Percentiles rank a stretch among this genome's conserved stretches.
Conservation (phyloP, 2,113 vertebrate species). For the Oreochromis aureus region DNA sequence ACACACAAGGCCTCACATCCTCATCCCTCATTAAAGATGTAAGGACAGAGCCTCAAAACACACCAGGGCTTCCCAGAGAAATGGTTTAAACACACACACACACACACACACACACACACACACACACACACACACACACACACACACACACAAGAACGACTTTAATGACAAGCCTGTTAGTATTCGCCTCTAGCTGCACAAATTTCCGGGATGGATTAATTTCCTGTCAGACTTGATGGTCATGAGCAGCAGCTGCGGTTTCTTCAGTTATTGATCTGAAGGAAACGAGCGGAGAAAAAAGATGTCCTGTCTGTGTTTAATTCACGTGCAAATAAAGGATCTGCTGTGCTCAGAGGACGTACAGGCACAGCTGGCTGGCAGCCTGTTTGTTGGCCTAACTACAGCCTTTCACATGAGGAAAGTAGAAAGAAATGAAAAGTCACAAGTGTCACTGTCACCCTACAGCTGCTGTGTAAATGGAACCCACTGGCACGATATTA, state of each 20-base stretch:
- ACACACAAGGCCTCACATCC: background rate
- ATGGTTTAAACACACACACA: background rate
- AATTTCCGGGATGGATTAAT: background rate
- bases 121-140: background rate
- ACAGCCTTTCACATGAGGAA: background rate
- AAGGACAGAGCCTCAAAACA: background rate
- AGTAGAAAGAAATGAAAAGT: background rate
- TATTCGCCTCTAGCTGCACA: background rate
- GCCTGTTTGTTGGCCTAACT: background rate
- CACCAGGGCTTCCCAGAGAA: background rate
- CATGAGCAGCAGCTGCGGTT: conserved; percentile 8
- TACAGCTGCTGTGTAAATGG: conserved; percentile 29
- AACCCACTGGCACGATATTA: background rate
- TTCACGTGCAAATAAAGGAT: conserved; percentile 4
- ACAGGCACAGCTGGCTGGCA: conserved; percentile 10
- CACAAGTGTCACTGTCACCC: background rate
- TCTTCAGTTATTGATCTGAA: background rate
- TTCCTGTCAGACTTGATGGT: background rate
- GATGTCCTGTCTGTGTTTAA: background rate
- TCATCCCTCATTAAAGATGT: background rate
- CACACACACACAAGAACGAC: background rate
- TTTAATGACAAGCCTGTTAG: background rate
- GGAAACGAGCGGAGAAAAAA: background rate
- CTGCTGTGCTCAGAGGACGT: background rate
- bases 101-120: background rate